Evolutionary conservation across 2,888 invertebrate species (phyloP).

Genomic region (Endomychus coccineus): DNA sequence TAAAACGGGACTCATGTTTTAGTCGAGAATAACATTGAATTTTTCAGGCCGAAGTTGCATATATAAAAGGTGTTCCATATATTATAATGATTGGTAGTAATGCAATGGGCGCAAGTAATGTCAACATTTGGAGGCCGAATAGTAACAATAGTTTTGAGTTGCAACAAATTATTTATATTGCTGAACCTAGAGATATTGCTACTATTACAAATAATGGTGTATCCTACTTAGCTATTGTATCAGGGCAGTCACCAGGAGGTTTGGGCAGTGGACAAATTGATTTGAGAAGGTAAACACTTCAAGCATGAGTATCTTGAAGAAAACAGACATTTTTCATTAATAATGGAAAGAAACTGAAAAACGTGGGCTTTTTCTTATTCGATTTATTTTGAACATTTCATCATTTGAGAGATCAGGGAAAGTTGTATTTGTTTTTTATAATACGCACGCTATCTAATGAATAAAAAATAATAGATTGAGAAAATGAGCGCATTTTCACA

Average conservation of each 20-base stretch:
- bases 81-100: constrained; percentile 6
- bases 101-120: constrained; percentile 6
- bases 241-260: constrained; percentile 31
- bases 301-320: background rate
- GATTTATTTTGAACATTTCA: too few species aligned
- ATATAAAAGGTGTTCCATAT: constrained; percentile 8
- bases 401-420: too few species aligned
- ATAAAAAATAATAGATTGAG: too few species aligned
- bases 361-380: background rate
- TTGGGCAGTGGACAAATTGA: constrained; percentile 34
- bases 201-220: constrained; percentile 25
- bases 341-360: background rate
- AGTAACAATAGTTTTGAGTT: constrained; percentile 23
- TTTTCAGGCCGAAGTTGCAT: constrained; percentile 8
- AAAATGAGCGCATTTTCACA: too few species aligned
- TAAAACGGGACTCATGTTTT: too few species aligned
- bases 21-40: too few species aligned
- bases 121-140: constrained; percentile 33
- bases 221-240: constrained; percentile 36
- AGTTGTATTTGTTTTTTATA: too few species aligned
- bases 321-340: background rate
- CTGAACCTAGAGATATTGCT: constrained; percentile 30
- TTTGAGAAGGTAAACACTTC: constrained; percentile 29
- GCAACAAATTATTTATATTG: constrained; percentile 31
- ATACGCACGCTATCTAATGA: background rate